Evolutionary conservation across 1,140 invertebrate genomes (phyloP), one percentile per base, ranked within the genome.

Genomic region (Melipona quadrifasciata): DNA sequence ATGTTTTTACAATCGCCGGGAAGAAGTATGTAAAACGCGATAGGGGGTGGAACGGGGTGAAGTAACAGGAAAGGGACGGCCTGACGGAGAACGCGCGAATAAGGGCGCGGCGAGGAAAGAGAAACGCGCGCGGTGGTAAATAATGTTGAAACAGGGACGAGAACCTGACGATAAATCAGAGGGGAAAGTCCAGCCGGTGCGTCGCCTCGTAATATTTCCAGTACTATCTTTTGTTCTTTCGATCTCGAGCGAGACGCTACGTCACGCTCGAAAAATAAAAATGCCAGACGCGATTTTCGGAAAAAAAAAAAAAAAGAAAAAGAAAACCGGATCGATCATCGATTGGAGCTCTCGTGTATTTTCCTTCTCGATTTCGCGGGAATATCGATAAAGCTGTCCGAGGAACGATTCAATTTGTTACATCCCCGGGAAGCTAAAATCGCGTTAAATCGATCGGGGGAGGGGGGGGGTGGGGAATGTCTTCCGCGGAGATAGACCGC

Each of bases 71-170:
- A 53, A 31, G 24, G 17, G 47, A 58, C 67, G 31, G 64, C 11
- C 17, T n/a, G 57, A n/a, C 31, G 17, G 64, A 61, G 8, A 39
- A 39, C 39, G 4, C 39, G 51, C 68, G 58, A 55, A 72, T 27
- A 57, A 55, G 19, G 39, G 34, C 53, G 21, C 1, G 17, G n/a
- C n/a, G n/a, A n/a, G 17, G 1, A 19, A 21, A 16, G 53, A 19
- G 31, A 16, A 47, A 61, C 53, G 34, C 64, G 34, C 21, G 47
- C 0, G 73, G 58, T 78, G 83, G 84, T 89, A 90, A 90, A 90
- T 89, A 90, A 90, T 68, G 87, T 80, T 61, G 86, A 90, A 90
- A 78, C 79, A 90, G 87, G 86, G 77, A 67, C 31, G 64, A 78
- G 77, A 85, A 76, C 53, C 75, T 81, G 68, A 14, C 86, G 76